Evolutionary conservation across 2,888 invertebrate species (phyloP).

Genomic region (Agrotis ipsilon): DNA sequence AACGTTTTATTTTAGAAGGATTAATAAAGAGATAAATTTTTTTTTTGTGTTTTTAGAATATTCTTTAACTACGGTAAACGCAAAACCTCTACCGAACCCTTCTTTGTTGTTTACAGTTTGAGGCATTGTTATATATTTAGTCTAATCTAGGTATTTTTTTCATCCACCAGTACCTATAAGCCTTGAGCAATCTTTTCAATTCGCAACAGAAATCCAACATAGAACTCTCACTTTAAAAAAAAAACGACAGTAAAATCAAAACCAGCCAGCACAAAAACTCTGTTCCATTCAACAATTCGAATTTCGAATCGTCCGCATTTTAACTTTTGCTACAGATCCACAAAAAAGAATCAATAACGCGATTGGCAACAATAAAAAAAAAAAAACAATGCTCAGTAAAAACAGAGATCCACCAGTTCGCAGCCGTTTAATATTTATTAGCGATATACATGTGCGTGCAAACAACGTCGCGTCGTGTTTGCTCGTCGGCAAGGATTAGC

Average conservation of each 20-base stretch:
- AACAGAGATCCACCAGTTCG: conserved; percentile 46
- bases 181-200: neutral
- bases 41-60: no score
- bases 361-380: conserved; percentile 30
- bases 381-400: conserved; percentile 42
- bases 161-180: no score
- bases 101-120: no score
- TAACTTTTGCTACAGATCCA: conserved; percentile 16
- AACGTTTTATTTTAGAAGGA: no score
- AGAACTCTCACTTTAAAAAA: neutral
- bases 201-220: neutral
- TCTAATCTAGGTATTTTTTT: no score
- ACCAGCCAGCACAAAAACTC: conserved; percentile 11
- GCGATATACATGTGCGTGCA: conserved; percentile 62
- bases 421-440: conserved; percentile 67
- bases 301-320: conserved; percentile 12
- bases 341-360: conserved; percentile 35
- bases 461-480: conserved; percentile 66
- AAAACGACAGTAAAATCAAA: conserved; percentile 9
- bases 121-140: no score
- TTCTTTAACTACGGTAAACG: no score
- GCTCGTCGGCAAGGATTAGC: conserved; percentile 74
- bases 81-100: no score
- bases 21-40: no score
- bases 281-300: neutral